Base-by-base conservation (phyloP, 2,113 vertebrate genomes). In the Willisornis vidua region DNA sequence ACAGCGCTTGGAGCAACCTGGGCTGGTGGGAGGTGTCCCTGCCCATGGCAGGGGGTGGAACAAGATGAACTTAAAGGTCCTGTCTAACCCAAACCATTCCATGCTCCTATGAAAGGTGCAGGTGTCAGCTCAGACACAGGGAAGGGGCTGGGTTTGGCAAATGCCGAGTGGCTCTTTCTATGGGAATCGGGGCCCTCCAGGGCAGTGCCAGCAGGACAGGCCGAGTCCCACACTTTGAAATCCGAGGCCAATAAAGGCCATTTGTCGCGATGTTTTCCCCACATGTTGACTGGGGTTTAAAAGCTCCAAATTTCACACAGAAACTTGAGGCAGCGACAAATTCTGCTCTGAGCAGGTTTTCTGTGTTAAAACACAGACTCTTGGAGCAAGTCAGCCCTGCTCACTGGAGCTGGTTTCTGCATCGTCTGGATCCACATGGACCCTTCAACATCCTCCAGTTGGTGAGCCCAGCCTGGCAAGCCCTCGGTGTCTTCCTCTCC, bases 281-380 rank as follows among this genome's bases (percentile, higher is more conserved):
- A 67, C n/a, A 35, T n/a, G 73, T 26, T 0, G 0, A 4, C 63
- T 1, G 18, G 31, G 55, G 28, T 84, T 73, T 76, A 26, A 71
- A 43, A 59, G 39, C 93, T 72, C 76, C 1, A 5, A n/a, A n/a
- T 85, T 92, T 81, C 87, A 86, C 93, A 74, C 46, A 55, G 63
- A 75, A 85, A 87, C 19, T 41, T 1, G 0, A 52, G 0, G 8
- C 79, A 45, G 63, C 0, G 1, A 41, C 0, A 0, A 70, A 58
- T 24, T 31, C 62, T 66, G 74, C 77, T 49, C 25, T 0, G 0
- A 55, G 74, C 55, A 43, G 31, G 9, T 49, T 76, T 48, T 48
- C 45, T 48, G 48, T 20, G 35, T 29, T 67, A 43, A 74, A 83
- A 75, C 65, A 59, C 13, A 52, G 10, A 9, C 12, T 28, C 61